Percentiles rank a stretch among this genome's conserved stretches.
Conservation (phyloP, 2,797 vertebrate genomes). For the Mus spretus region DNA sequence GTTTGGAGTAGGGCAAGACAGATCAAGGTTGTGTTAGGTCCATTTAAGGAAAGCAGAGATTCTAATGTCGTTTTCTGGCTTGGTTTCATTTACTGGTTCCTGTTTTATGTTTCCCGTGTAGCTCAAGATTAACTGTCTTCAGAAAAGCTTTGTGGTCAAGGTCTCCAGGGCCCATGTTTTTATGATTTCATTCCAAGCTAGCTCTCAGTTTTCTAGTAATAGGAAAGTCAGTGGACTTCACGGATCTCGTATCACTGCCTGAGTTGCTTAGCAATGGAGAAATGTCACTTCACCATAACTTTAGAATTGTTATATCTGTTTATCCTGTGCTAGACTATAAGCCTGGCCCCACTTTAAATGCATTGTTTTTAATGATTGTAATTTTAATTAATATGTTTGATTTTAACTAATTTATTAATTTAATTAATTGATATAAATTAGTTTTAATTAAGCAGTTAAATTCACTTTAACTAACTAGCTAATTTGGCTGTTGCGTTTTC, state of each 20-base stretch:
- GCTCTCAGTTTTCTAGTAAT: slow-evolving; percentile 16
- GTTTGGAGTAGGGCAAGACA: not conserved
- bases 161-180: slow-evolving; percentile 30
- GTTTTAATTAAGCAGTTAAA: not conserved
- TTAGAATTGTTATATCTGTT: not conserved
- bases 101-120: slow-evolving; percentile 45
- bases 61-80: slow-evolving; percentile 36
- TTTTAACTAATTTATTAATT: not conserved
- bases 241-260: not conserved
- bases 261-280: not conserved
- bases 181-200: slow-evolving; percentile 36
- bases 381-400: not conserved
- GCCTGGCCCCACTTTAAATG: not conserved
- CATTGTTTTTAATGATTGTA: not conserved
- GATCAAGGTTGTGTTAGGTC: slow-evolving; percentile 35
- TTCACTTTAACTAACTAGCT: too few species aligned
- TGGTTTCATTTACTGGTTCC: slow-evolving; percentile 34
- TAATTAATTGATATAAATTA: not conserved
- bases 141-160: slow-evolving; percentile 62
- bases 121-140: slow-evolving; percentile 9
- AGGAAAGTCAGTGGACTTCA: not conserved
- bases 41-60: slow-evolving; percentile 2
- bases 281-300: not conserved
- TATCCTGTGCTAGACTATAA: not conserved
- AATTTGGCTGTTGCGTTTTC: not conserved